phyloP scores from a whole-genome alignment of 2,113 vertebrate species.

The Neolamprologus devosi region DNA sequence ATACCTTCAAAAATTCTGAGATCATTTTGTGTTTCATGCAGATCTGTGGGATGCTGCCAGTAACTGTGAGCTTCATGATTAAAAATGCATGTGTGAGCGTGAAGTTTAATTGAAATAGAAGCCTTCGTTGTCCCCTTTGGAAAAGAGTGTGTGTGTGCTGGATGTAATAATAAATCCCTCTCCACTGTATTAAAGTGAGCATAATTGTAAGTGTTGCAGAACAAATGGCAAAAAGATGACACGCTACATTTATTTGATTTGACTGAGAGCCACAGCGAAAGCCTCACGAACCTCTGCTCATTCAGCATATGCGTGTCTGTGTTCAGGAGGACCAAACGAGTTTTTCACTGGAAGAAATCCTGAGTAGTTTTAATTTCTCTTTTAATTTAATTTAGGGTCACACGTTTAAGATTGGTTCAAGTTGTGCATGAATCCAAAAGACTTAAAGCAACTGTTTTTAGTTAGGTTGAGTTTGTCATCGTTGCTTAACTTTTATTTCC shows the following conservation, averaged over 20 bases:
- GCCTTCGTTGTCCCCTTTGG: neutral
- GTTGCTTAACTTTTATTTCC: neutral
- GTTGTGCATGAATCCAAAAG: neutral
- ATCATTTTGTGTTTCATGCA: neutral
- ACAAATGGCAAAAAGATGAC: neutral
- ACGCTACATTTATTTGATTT: constrained; percentile 4
- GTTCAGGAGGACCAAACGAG: neutral
- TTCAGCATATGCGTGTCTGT: neutral
- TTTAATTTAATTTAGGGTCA: neutral
- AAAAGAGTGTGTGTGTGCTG: neutral
- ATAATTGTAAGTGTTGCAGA: neutral
- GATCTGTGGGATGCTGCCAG: neutral
- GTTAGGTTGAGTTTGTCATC: neutral
- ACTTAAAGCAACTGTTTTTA: neutral
- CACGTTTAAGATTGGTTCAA: neutral
- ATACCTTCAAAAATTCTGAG: constrained; percentile 39
- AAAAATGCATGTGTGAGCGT: neutral
- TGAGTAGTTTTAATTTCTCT: neutral
- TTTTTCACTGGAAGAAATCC: neutral
- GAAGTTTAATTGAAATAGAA: neutral
- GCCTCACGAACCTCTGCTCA: neutral
- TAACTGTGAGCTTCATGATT: neutral
- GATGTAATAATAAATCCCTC: neutral
- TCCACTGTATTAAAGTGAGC: neutral
- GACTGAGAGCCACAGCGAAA: neutral